Evolutionary conservation across 2,797 vertebrate genomes (phyloP), one percentile per base, ranked within the genome.

Genomic region (Erpetoichthys calabaricus): DNA sequence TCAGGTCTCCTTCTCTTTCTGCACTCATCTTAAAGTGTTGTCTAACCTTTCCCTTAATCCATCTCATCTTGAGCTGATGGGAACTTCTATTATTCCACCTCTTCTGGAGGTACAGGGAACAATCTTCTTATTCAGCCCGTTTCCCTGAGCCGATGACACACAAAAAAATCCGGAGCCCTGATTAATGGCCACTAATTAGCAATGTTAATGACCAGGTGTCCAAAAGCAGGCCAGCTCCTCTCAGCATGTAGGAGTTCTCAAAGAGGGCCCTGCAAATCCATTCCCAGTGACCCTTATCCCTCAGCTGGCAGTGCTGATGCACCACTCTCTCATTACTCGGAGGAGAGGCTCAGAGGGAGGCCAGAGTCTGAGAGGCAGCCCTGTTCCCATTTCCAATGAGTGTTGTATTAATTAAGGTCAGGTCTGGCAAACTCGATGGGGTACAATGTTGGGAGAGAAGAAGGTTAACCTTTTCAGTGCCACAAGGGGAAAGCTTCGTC

Each of bases 131-230:
- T 89, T 90, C 83, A 84, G 70, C 77, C 67, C 73, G 72, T 75
- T 75, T 71, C 78, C 80, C 74, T 68, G 80, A 82, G 83, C 79
- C 78, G 68, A 81, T 78, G 76, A 81, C 75, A 76, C 72, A 78
- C 59, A 42, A 10, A 45, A 85, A 71, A 76, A 82, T 70, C 73
- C 61, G 78, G 79, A 69, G 79, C 83, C 86, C 91, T 97, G 94
- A 97, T 97, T 97, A 97, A 97, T 97, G 90, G 88, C 75, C 75
- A 78, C 91, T 95, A 97, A 97, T 98, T 97, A 97, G 94, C 94
- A 97, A 94, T 98, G 93, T 92, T 98, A 98, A 98, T 98, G 93
- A 97, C 89, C 94, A 98, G 94, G 94, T 98, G 94, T 94, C 92
- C 86, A 83, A 89, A 88, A 91, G 86, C 81, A 79, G 86, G 91